Conservation (phyloP, 1,140 invertebrate genomes). For the Diachasma alloeum region DNA sequence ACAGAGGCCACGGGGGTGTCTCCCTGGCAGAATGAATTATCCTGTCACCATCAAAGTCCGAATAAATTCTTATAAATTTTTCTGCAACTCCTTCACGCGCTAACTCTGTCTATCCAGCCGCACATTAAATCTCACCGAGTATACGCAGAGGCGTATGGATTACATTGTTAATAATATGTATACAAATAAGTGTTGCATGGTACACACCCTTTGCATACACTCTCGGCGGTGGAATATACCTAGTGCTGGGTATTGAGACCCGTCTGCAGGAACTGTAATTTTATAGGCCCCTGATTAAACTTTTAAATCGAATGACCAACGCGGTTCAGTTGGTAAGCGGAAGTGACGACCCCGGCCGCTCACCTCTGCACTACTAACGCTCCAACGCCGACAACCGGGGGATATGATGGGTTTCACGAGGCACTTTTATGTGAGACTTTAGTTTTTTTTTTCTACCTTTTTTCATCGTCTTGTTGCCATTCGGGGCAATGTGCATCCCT, state of each 20-base stretch:
- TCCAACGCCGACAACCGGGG: constrained; percentile 35
- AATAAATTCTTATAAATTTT: not conserved
- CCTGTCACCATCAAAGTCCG: not conserved
- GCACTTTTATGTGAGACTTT: not conserved
- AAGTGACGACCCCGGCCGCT: constrained; percentile 63
- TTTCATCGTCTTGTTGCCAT: not conserved
- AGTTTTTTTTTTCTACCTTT: not conserved
- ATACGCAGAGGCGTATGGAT: constrained; percentile 31
- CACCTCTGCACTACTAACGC: constrained; percentile 65
- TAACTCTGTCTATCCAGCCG: not conserved
- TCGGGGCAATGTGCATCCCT: constrained; percentile 45
- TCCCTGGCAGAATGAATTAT: not conserved
- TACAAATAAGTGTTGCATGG: constrained; percentile 27
- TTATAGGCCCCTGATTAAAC: constrained; percentile 64
- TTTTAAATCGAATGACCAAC: constrained; percentile 63
- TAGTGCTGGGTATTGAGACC: not conserved
- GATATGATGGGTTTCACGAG: not conserved
- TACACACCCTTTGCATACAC: constrained; percentile 36
- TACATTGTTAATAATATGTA: constrained; percentile 18
- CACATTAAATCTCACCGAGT: not conserved
- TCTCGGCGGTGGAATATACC: not conserved
- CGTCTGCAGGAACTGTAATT: constrained; percentile 50
- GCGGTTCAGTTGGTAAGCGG: constrained; percentile 60
- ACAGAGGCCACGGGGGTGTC: not conserved
- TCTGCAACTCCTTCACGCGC: not conserved